Conservation (phyloP, 2,113 vertebrate species). For the Noctilio leporinus region DNA sequence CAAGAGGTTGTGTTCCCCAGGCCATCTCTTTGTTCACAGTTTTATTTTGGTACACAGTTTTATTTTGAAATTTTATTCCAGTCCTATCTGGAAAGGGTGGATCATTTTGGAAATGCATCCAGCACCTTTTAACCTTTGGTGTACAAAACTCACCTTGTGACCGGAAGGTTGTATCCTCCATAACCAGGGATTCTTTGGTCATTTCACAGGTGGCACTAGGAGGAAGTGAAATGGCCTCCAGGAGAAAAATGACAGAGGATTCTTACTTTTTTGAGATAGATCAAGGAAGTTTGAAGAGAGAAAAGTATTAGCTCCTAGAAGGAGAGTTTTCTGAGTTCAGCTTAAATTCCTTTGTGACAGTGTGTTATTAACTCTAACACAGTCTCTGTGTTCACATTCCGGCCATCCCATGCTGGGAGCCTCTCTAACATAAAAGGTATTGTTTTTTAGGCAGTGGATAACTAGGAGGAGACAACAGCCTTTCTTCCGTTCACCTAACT, state of each 20-base stretch:
- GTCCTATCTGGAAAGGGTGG: neutral
- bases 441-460: neutral
- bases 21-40: neutral
- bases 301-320: neutral
- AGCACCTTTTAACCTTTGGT: neutral
- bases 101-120: neutral
- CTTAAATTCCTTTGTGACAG: constrained; percentile 74
- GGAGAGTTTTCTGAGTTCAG: constrained; percentile 44
- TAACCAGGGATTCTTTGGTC: neutral
- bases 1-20: neutral
- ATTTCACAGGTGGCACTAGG: neutral
- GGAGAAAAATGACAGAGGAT: neutral
- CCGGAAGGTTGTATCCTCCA: neutral
- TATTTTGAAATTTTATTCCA: too few species aligned
- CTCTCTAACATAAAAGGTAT: constrained; percentile 26
- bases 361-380: constrained; percentile 65
- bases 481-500: neutral
- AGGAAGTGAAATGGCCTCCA: neutral
- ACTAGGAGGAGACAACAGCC: neutral
- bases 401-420: neutral
- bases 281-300: constrained; percentile 30
- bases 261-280: constrained; percentile 40
- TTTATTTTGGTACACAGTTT: neutral
- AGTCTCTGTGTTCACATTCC: constrained; percentile 52
- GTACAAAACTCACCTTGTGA: constrained; percentile 13